These are phyloP conservation scores for Hucho hucho DNA, from an alignment of 2,113 vertebrate genomes.

Conservation along the genomic window DNA sequence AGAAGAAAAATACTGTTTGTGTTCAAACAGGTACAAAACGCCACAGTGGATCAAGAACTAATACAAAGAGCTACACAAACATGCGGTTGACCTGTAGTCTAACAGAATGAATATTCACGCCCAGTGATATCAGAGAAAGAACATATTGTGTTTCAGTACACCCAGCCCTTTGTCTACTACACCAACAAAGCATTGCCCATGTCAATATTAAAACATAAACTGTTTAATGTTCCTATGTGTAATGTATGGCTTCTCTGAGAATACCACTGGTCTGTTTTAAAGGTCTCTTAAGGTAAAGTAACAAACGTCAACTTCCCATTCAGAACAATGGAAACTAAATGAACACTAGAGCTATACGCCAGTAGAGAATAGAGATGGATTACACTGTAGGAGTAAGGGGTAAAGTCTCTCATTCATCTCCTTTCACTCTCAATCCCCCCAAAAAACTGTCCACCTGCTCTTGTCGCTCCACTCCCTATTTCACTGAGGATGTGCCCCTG, in stretches of 20 bases:
- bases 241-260: slow-evolving; percentile 8
- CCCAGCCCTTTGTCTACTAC: slow-evolving; percentile 38
- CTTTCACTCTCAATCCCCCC: slow-evolving; percentile 10
- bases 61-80: slow-evolving; percentile 12
- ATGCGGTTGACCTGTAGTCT: slow-evolving; percentile 36
- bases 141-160: slow-evolving; percentile 13
- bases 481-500: slow-evolving; percentile 39
- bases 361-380: slow-evolving; percentile 28
- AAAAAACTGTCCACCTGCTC: slow-evolving; percentile 22
- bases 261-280: slow-evolving; percentile 1
- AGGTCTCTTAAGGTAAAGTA: slow-evolving; percentile 16
- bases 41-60: background rate
- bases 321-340: slow-evolving; percentile 10
- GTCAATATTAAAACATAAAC: slow-evolving; percentile 17
- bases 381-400: slow-evolving; percentile 26
- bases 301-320: slow-evolving; percentile 23
- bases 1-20: slow-evolving; percentile 38
- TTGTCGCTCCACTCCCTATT: slow-evolving; percentile 28
- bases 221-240: slow-evolving; percentile 8
- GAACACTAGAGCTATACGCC: slow-evolving; percentile 15
- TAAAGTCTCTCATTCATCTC: slow-evolving; percentile 47
- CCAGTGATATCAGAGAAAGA: slow-evolving; percentile 11
- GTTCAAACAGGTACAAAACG: slow-evolving; percentile 43
- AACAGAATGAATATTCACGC: slow-evolving; percentile 32
- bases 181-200: slow-evolving; percentile 19